Base-by-base conservation (phyloP, 2,113 vertebrate genomes). In the Heterotilapia buettikoferi region DNA sequence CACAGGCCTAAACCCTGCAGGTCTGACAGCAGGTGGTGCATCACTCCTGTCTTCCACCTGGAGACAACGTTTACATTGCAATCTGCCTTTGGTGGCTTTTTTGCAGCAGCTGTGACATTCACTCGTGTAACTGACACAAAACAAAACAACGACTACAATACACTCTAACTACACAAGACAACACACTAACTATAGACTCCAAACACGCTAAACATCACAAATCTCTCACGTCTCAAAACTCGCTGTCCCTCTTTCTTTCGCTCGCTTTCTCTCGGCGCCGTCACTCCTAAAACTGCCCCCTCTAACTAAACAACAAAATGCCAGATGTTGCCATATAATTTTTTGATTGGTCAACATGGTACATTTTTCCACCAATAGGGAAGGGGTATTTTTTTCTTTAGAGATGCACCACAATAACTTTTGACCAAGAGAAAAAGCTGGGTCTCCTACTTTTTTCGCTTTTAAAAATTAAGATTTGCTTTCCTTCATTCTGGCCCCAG, bases 261-360 rank as follows among this genome's bases (percentile, higher is more conserved):
- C 24, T 57, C 2, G 4, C 54, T 56, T 26, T 13, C 21, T 3
- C 12, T 57, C 1, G 4, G 7, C 7, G 1, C 24, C 1, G 4
- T 57, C 56, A 57, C 56, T 57, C 56, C 56, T 57, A 57, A 29
- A 57, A 9, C 13, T 1, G 29, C 24, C 14, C 56, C 24, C 24
- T 57, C 24, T 29, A 29, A 26, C 56, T 57, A 29, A 57, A 29
- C 54, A 57, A 29, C 54, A 26, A 57, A 57, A 57, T 57, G 7
- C 24, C 54, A 29, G 12, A 14, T 29, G 54, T 57, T 57, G 12
- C 54, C 54, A 29, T 14, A 57, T 57, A 14, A 57, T 26, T 26
- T 57, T 57, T 57, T 57, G 24, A 29, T 57, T 29, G 56, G 26
- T 29, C 56, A 16, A 59, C 24, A 16, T 16, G 13, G 56, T 29